Evolutionary conservation across 2,113 vertebrate species (phyloP), one percentile per base, ranked within the genome.

Genomic region (Bubalus kerabau): DNA sequence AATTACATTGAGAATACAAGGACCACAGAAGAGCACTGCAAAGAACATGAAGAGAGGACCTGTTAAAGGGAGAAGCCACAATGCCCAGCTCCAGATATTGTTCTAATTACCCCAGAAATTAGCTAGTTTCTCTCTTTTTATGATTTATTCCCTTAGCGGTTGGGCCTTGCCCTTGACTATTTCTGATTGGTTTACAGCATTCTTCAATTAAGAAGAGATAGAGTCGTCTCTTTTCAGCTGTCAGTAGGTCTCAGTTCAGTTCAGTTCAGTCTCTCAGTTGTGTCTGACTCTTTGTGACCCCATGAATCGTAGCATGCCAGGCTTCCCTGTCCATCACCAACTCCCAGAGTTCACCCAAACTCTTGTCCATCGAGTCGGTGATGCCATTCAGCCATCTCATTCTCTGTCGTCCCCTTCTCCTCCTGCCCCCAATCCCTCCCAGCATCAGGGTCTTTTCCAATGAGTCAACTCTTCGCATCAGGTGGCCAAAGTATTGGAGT

Each of bases 311-410:
- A 59, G 24, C 24, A 26, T 0, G 0, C 57, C 57, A 59, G 24
- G 57, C 57, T 11, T 26, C 5, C 59, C 12, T 28, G 24, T 59
- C 57, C 57, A 28, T 59, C 57, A 59, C 24, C 57, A 59, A 28
- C 24, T 59, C 11, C 24, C 1, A 0, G 24, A 13, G 11, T 59
- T 59, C 0, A 28, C 9, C 5, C 24, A 59, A 2, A 59, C 4
- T 59, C 57, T 28, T 0, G 2, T 59, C 24, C 24, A 59, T 59
- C 5, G 4, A 59, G 57, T 28, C 5, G 4, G 57, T 59, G 24
- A 26, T 59, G 57, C 57, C 57, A 59, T 26, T 24, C 24, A 59
- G 9, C 24, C 57, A 60, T 60, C 57, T 60, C 24, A 60, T 2
- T 11, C 57, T 60, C 24, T 60, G 57, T 60, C 2, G 0, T 60